phyloP scores from a whole-genome alignment of 2,888 invertebrate species.

The Drosophila dives region DNA sequence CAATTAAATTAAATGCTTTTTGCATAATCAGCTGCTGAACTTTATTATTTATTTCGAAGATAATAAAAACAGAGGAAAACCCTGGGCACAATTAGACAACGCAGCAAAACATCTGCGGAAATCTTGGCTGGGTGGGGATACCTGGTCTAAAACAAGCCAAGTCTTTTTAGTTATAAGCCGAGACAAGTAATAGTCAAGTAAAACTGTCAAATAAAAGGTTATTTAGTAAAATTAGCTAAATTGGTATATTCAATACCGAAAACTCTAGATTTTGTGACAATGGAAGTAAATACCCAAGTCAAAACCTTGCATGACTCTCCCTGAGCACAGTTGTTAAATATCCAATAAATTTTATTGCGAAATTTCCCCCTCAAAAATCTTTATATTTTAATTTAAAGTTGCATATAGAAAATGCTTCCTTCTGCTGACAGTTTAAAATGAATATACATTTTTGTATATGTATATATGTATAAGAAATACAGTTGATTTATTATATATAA shows the following conservation, averaged over 20 bases:
- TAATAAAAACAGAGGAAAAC: not conserved
- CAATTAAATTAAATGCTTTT: not conserved
- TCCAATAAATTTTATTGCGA: not conserved
- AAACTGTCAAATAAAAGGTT: too few relatives aligned
- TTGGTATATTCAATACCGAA: not conserved
- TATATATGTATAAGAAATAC: too few relatives aligned
- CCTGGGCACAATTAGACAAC: not conserved
- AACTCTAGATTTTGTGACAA: not conserved
- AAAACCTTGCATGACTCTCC: not conserved
- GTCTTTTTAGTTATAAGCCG: not conserved
- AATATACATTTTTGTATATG: too few relatives aligned
- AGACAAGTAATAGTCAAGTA: not conserved
- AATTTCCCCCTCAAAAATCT: not conserved
- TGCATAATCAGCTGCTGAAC: not conserved
- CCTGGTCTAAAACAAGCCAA: not conserved
- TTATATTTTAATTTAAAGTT: not conserved
- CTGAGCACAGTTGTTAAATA: not conserved
- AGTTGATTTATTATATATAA: too few relatives aligned
- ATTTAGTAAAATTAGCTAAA: not conserved
- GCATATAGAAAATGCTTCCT: not conserved
- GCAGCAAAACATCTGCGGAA: not conserved
- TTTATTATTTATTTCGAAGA: not conserved
- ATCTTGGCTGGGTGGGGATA: not conserved
- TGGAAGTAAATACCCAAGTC: not conserved
- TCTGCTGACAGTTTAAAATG: not conserved